Evolutionary conservation across 2,888 invertebrate genomes (phyloP), one percentile per base, ranked within the genome.

Genomic region (Pachycephus smyrnensis): DNA sequence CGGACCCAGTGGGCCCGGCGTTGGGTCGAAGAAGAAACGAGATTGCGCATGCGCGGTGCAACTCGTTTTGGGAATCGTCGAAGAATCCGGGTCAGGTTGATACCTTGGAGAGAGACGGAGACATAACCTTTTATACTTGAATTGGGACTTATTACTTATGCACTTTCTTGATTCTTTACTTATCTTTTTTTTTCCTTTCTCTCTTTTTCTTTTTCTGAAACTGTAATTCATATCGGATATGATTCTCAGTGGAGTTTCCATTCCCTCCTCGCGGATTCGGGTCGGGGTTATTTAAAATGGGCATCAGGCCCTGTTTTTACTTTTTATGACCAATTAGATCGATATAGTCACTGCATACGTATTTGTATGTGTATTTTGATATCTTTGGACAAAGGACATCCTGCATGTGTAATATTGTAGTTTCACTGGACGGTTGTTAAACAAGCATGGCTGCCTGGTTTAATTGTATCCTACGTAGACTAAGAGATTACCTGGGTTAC

Each of bases 331-430:
- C 55, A 55, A 23, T 55, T 55, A 55, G 23, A 55, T 55, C 55
- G 55, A 55, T 55, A 55, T 55, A 55, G 55, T 55, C 55, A 1
- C 23, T 55, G 55, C 23, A 55, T 55, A 9, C 23, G 40, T 55
- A 23, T 55, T 23, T 4, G 40, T 55, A 0, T 23, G 55, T 55
- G 55, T 23, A 55, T 55, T 23, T 55, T 23, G 55, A 9, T 55
- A 55, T 55, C 55, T 55, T 37, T 69, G 33, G 81, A 87, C 86
- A 87, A 86, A 88, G 88, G 86, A 89, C 88, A 88, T 89, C 88
- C 89, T 89, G 89, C 84, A 77, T 75, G 30, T 32, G 79, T 78
- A 76, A 81, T 82, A 82, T 82, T 78, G 80, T 81, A 75, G 73
- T 31, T 37, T 73, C 73, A 71, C 77, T 76, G 71, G 73, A 76